Evolutionary conservation across 2,888 invertebrate species (phyloP).

Genomic region (Metallyticus violacea): DNA sequence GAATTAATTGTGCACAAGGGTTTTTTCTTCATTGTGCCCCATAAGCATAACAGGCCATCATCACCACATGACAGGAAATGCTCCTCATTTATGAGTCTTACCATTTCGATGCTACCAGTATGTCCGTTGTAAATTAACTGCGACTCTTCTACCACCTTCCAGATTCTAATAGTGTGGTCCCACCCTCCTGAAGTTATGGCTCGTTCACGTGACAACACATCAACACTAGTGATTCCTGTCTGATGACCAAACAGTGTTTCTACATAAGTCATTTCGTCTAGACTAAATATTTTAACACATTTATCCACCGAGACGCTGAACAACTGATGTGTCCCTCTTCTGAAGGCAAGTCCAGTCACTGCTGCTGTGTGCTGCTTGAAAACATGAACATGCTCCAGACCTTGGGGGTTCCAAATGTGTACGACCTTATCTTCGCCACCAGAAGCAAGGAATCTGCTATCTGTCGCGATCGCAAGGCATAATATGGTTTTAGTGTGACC

Average conservation of each 20-base stretch:
- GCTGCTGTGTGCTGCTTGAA: constrained; percentile 75
- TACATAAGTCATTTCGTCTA: constrained; percentile 94
- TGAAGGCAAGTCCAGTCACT: constrained; percentile 78
- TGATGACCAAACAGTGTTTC: constrained; percentile 96
- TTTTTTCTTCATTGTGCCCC: constrained; percentile 85
- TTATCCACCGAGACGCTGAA: constrained; percentile 59
- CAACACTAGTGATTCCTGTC: constrained; percentile 79
- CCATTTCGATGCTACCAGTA: constrained; percentile 78
- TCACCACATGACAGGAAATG: constrained; percentile 90
- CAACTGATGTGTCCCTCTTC: constrained; percentile 79
- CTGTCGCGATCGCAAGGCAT: constrained; percentile 70
- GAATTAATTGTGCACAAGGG: constrained; percentile 65
- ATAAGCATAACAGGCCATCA: constrained; percentile 79
- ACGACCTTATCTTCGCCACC: constrained; percentile 69
- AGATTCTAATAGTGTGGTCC: constrained; percentile 83
- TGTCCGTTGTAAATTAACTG: constrained; percentile 92
- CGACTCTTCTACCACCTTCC: constrained; percentile 97
- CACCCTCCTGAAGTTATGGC: constrained; percentile 87
- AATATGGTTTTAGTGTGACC: constrained; percentile 49
- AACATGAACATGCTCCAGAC: constrained; percentile 71
- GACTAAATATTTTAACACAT: constrained; percentile 65
- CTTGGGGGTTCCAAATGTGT: constrained; percentile 80
- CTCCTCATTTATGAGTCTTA: constrained; percentile 88
- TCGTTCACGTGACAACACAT: constrained; percentile 80
- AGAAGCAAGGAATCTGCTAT: constrained; percentile 76